Evolutionary conservation across 2,113 vertebrate species (phyloP), one percentile per base, ranked within the genome.

Genomic region (Ciconia maguari): DNA sequence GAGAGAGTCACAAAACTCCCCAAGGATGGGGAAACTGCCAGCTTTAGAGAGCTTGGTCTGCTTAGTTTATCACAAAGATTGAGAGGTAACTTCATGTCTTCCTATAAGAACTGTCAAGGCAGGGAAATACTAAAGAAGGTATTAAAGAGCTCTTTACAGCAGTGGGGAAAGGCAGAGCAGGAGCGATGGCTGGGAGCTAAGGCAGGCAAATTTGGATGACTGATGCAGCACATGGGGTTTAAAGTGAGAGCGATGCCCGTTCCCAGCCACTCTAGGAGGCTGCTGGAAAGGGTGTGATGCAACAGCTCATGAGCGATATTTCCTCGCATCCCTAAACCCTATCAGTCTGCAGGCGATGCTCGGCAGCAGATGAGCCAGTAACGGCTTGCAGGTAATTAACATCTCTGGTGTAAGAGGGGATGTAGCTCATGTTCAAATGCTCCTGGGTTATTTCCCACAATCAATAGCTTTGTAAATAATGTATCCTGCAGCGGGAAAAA

Each of bases 401-500:
- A 71, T 64, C 55, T 41, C 54, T 16, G 93, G 13, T 93, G 75
- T 58, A 46, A 83, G 62, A 94, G 75, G 52, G 68, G 80, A 81
- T 90, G 86, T 60, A 88, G 76, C 69, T 89, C 48, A 2, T 38
- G 88, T 86, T 34, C 13, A 14, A 93, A 71, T 2, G 54, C 93
- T 93, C 78, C 71, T 42, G 90, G 93, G 83, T 94, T 95, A 78
- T 94, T 97, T 96, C 95, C 92, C 94, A 95, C 86, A 16, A 86
- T 96, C 94, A 48, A 96, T 96, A 90, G 38, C 85, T 70, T 48
- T 15, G 51, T 94, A 94, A 96, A 97, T 95, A 94, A 95, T 92
- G 93, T 7, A 76, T 88, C 93, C 91, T 18, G 7, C 34, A 1
- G 81, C 48, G 75, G 51, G 32, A 20, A 13, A 34, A 55, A 75